Evolutionary conservation across 2,797 vertebrate genomes (phyloP).

Genomic region (Acipenser transmontanus): DNA sequence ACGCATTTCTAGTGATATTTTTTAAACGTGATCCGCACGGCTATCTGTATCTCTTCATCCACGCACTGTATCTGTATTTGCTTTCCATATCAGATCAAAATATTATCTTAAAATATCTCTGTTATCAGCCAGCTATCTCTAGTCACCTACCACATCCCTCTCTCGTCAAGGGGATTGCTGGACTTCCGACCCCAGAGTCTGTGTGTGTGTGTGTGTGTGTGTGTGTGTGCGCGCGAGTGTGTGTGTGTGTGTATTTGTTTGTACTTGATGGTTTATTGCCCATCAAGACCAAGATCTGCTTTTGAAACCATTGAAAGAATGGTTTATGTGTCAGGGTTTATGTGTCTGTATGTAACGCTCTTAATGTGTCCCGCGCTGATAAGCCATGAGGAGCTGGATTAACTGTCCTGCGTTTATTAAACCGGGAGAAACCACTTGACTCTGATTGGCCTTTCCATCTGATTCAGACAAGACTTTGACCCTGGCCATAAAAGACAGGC

Average conservation of each 20-base stretch:
- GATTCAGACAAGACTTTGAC: too few relatives aligned
- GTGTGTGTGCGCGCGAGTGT: too few relatives aligned
- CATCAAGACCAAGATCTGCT: background rate
- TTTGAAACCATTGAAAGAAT: background rate
- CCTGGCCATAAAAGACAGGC: too few relatives aligned
- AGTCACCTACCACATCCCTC: background rate
- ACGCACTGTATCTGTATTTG: background rate
- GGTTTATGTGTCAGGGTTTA: too few relatives aligned
- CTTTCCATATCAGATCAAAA: constrained; percentile 1
- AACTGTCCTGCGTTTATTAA: too few relatives aligned
- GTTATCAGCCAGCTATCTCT: background rate
- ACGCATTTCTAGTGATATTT: too few relatives aligned
- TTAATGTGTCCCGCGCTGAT: too few relatives aligned
- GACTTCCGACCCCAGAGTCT: background rate
- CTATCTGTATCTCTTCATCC: background rate
- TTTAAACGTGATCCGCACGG: too few relatives aligned
- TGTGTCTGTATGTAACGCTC: too few relatives aligned
- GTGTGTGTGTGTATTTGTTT: background rate
- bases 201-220: background rate
- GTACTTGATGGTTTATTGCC: background rate
- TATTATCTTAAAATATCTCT: constrained; percentile 11
- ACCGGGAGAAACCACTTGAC: too few relatives aligned
- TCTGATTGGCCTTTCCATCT: too few relatives aligned
- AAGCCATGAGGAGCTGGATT: too few relatives aligned
- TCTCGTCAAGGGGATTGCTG: background rate